Base-by-base conservation (phyloP, 2,113 vertebrate genomes). In the Myodes glareolus region DNA sequence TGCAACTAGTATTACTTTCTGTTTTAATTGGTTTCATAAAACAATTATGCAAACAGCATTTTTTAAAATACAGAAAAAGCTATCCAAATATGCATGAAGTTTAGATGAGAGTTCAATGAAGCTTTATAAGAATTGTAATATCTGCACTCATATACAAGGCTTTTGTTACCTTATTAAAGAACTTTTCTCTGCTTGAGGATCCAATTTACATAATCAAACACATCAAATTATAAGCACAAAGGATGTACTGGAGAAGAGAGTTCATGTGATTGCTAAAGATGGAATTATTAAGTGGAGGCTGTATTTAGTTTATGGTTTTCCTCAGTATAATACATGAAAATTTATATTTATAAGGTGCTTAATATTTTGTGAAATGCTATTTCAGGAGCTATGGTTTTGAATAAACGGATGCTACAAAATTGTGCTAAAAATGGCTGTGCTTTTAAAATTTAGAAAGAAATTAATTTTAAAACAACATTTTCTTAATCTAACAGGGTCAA, bases 331-430 rank as follows among this genome's bases (percentile, higher is more conserved):
- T 95, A 98, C 92, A 96, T 96, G 94, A 95, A 95, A 97, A 98
- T 98, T 82, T 94, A 91, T 98, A 98, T 98, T 98, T 98, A 98
- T 97, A 97, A 98, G 91, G 42, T 94, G 96, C 95, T 98, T 84
- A 91, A 86, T 98, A 98, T 95, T 98, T 98, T 98, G 97, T 97
- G 94, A 97, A 97, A 92, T 97, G 84, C 88, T 98, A 95, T 96
- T 98, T 98, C 97, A 98, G 97, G 95, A 97, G 90, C 93, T 97
- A 78, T 97, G 67, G 5, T 88, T 95, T 97, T 97, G 90, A 97
- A 97, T 96, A 98, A 94, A 95, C 95, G 97, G 92, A 91, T 95
- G 95, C 92, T 97, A 98, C 94, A 97, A 95, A 98, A 97, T 96
- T 97, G 93, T 97, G 92, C 77, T 97, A 96, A 96, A 98, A 98